Evolutionary conservation across 2,888 invertebrate genomes (phyloP).

Genomic region (Tipula confusa): DNA sequence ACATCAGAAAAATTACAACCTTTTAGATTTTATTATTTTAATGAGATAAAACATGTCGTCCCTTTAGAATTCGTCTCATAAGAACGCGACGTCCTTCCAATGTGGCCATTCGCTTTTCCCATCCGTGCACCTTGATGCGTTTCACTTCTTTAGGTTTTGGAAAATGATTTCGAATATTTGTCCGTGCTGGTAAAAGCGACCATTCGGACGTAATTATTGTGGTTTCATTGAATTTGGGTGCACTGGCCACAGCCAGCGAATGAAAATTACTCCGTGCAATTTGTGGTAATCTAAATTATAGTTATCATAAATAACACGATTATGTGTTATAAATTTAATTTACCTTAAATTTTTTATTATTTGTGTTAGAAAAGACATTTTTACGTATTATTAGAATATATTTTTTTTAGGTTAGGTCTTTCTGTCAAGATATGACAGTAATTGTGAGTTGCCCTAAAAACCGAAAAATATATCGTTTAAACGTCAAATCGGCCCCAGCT

Average conservation of each 20-base stretch:
- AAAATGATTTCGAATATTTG: constrained; percentile 61
- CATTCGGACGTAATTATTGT: constrained; percentile 35
- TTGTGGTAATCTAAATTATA: not conserved
- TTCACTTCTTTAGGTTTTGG: constrained; percentile 65
- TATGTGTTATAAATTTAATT: not conserved
- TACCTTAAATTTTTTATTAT: not conserved
- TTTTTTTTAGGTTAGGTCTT: not conserved
- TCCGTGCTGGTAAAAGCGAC: constrained; percentile 43
- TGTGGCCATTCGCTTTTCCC: constrained; percentile 61
- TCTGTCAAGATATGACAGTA: not conserved
- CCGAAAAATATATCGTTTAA: no score
- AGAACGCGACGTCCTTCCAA: constrained; percentile 59
- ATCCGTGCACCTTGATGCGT: constrained; percentile 63
- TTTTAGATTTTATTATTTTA: constrained; percentile 44
- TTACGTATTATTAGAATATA: not conserved
- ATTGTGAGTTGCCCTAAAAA: not conserved
- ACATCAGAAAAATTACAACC: not conserved
- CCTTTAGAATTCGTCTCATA: constrained; percentile 68
- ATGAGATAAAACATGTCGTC: constrained; percentile 62
- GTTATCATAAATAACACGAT: not conserved
- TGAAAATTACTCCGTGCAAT: not conserved
- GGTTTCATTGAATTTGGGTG: not conserved
- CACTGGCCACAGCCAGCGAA: not conserved
- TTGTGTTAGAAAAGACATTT: not conserved
- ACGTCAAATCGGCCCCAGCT: no score